Evolutionary conservation across 2,113 vertebrate genomes (phyloP).

Genomic region (Polypterus bichir): DNA sequence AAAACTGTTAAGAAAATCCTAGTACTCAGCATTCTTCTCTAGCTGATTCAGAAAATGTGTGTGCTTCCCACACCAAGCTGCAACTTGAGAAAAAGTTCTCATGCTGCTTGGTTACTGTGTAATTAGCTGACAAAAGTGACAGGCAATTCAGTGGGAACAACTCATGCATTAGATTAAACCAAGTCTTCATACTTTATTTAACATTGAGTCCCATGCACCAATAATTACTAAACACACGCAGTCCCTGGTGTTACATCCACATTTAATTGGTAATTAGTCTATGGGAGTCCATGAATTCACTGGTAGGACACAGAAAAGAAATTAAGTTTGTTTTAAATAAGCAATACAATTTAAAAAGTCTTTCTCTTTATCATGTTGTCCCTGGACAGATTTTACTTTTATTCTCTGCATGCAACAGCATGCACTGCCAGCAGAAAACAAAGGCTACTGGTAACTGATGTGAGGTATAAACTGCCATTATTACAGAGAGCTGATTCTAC

Average conservation of each 20-base stretch:
- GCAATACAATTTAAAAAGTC: slow-evolving; percentile 13
- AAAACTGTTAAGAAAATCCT: too few species aligned
- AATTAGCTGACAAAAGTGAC: slow-evolving; percentile 72
- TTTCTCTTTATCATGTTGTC: slow-evolving; percentile 12
- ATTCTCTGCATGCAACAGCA: too few species aligned
- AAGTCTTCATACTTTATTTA: slow-evolving; percentile 39
- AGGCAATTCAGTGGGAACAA: slow-evolving; percentile 35
- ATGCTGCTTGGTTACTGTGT: slow-evolving; percentile 34
- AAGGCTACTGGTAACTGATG: too few species aligned
- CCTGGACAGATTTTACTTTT: neutral
- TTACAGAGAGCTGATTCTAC: too few species aligned
- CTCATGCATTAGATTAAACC: slow-evolving; percentile 46
- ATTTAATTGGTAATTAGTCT: slow-evolving; percentile 56
- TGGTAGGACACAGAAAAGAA: slow-evolving; percentile 30
- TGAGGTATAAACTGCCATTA: too few species aligned
- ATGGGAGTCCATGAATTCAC: slow-evolving; percentile 19
- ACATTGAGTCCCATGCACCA: slow-evolving; percentile 42
- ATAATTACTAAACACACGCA: slow-evolving; percentile 40
- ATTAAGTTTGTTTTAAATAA: slow-evolving; percentile 33
- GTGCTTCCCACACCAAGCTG: neutral
- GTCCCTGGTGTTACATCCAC: slow-evolving; percentile 22
- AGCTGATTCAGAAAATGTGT: too few species aligned
- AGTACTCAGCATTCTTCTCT: too few species aligned
- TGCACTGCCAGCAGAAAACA: too few species aligned
- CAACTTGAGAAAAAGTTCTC: slow-evolving; percentile 13